Evolutionary conservation across 2,113 vertebrate species (phyloP).

Genomic region (Petromus typicus): DNA sequence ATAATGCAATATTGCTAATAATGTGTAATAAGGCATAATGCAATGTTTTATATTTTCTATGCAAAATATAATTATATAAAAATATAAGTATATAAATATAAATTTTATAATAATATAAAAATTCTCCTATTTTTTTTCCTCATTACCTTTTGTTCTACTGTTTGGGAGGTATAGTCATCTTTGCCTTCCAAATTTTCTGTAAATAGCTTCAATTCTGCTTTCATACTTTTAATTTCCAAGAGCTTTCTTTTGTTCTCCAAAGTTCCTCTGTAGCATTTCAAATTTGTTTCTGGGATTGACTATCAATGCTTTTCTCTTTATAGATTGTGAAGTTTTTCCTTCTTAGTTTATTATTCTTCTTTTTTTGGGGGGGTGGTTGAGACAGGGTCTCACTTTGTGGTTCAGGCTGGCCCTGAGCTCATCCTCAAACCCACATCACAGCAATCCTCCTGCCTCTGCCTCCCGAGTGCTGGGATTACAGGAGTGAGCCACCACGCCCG

Average conservation of each 20-base stretch:
- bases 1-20: no score
- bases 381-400: no score
- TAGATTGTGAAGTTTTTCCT: constrained; percentile 31
- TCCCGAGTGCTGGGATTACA: no score
- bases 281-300: constrained; percentile 19
- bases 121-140: neutral
- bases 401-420: no score
- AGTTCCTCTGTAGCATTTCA: constrained; percentile 9
- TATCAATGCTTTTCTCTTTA: neutral
- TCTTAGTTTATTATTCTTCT: constrained; percentile 29
- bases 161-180: neutral
- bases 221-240: constrained; percentile 39
- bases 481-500: no score
- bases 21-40: no score
- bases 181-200: neutral
- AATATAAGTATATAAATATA: neutral
- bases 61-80: neutral
- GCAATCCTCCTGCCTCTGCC: no score
- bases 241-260: constrained; percentile 39
- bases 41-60: neutral
- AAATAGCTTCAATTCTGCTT: neutral
- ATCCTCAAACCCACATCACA: no score
- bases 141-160: neutral
- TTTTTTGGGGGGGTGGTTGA: no score
- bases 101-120: neutral